Evolutionary conservation across 2,113 vertebrate genomes (phyloP), one percentile per base, ranked within the genome.

Genomic region (Heloderma charlesbogerti): DNA sequence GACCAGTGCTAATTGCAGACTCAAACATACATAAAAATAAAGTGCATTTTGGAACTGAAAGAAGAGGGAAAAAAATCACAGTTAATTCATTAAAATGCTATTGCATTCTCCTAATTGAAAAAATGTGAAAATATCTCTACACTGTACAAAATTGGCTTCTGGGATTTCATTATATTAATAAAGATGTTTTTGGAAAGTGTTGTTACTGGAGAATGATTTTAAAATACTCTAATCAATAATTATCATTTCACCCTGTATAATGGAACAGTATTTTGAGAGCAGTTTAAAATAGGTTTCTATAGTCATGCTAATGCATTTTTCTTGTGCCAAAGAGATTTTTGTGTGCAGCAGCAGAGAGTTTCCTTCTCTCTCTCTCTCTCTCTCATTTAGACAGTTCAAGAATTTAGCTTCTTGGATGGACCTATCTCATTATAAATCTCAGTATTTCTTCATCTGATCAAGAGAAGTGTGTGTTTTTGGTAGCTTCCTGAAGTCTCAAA

Each of bases 151-250:
- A 90, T 40, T 90, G 45, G 18, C 22, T 69, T 78, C 63, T 66
- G 57, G 27, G 34, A 67, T 90, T 78, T 90, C 60, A 86, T 79
- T 90, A 54, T 29, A 90, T 60, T 78, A 85, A 85, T 67, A 90
- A 75, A 71, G 74, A 78, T 66, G 34, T 25, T 48, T 77, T 90
- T 25, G 57, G 57, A 84, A 84, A 77, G 16, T 69, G 60, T 51
- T 71, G 54, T 54, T n/a, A 69, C 48, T 71, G 29, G 31, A 81
- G 40, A 89, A 88, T 48, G 69, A 84, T 66, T 67, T 77, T 77
- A 77, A 88, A 63, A 66, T 60, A 45, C 40, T 66, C 84, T 77
- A 20, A 85, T 85, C 72, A 85, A 90, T 90, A 31, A 78, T 85
- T 90, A 63, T 78, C 31, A 29, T 77, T 77, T 60, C 34, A 16